Evolutionary conservation across 1,140 invertebrate species (phyloP).

Genomic region (Drosophila leontia): DNA sequence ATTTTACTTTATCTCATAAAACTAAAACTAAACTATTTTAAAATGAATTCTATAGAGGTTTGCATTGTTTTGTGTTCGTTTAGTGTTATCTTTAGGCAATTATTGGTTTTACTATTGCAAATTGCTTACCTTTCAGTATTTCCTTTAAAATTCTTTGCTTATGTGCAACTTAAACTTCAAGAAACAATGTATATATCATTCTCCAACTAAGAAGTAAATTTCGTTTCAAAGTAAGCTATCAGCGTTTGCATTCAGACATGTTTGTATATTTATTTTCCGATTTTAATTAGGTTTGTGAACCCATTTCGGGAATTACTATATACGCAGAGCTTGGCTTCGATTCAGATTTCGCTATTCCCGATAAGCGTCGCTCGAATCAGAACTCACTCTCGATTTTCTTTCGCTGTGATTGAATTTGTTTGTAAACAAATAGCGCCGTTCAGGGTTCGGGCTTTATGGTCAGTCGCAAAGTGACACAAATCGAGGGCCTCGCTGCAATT

Average conservation of each 20-base stretch:
- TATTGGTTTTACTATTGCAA: neutral
- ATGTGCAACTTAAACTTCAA: too few species aligned
- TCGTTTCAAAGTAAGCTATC: neutral
- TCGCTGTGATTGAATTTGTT: constrained; percentile 51
- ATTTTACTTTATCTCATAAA: neutral
- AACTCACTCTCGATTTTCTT: constrained; percentile 31
- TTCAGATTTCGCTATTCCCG: constrained; percentile 21
- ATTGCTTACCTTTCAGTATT: neutral
- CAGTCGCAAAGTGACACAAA: constrained; percentile 42
- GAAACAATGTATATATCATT: neutral
- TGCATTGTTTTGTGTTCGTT: too few species aligned
- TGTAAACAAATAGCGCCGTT: constrained; percentile 41
- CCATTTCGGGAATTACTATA: constrained; percentile 16
- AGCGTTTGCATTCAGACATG: neutral
- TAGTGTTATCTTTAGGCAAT: too few species aligned
- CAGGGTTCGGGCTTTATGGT: constrained; percentile 6
- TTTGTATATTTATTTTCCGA: constrained; percentile 2
- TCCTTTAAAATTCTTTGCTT: neutral
- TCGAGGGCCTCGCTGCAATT: constrained; percentile 47
- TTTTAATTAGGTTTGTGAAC: constrained; percentile 33
- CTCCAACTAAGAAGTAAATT: neutral
- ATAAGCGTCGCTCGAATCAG: constrained; percentile 19
- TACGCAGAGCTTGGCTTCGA: neutral
- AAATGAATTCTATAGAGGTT: neutral
- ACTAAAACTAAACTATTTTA: neutral